Evolutionary conservation across 1,140 invertebrate genomes (phyloP), one percentile per base, ranked within the genome.

Genomic region (Drosophila kikkawai): DNA sequence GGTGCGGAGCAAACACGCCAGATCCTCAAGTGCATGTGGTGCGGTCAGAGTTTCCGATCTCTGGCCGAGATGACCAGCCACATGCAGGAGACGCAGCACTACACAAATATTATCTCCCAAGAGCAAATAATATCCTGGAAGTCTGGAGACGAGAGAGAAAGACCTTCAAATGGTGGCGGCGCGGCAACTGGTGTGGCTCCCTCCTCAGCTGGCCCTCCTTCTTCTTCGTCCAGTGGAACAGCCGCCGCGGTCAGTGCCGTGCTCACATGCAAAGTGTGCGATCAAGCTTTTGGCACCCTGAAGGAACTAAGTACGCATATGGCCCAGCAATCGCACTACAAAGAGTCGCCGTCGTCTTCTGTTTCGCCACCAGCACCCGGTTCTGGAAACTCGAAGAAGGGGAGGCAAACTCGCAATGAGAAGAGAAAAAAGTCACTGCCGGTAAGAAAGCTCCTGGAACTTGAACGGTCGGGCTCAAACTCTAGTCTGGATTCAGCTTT

Each of bases 1-100:
- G 98, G 98, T 0, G 98, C 98, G 0, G 98, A 99, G 92, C 98
- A 99, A 93, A 99, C 98, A 15, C 94, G 98, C 56, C 98, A 99
- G 93, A 99, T 99, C 85, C 94, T 99, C 7, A 98, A 99, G 93
- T 99, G 99, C 93, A 99, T 99, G 97, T 99, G 98, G 97, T 99
- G 99, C 90, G 98, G 98, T 1, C 98, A 99, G 93, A 99, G 98
- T 80, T 99, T 99, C 94, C 95, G 97, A 86, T 98, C 98, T 0
- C 93, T 99, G 50, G 98, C 98, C 6, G 98, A 99, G 94, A 98
- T 99, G 96, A 99, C 98, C 0, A 97, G 97, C 74, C 98, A 99
- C 92, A 99, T 99, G 99, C 98, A 99, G 92, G 97, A 99, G 91
- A 99, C 98, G 12, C 98, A 99, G 91, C 99, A 99, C 91, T 99